These are phyloP conservation scores for Pangasius krempfi DNA, from an alignment of 2,797 vertebrate genomes.

Conservation along the genomic window DNA sequence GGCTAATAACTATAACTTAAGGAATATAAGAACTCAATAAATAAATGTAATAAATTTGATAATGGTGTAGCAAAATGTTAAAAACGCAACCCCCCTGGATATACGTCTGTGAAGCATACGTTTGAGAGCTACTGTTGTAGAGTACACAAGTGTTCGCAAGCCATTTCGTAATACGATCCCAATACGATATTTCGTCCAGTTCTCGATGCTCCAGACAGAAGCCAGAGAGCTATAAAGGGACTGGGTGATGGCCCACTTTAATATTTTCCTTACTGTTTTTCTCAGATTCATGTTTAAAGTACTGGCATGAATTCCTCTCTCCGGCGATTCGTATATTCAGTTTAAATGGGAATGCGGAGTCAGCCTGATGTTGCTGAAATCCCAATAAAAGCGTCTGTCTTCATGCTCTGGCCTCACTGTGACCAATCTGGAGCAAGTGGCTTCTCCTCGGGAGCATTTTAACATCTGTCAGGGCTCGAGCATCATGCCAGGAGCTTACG, in stretches of 20 bases:
- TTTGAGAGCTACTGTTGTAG: background rate
- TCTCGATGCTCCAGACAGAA: background rate
- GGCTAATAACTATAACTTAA: background rate
- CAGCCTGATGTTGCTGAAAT: constrained; percentile 24
- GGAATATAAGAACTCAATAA: background rate
- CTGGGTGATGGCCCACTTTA: background rate
- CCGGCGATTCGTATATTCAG: constrained; percentile 22
- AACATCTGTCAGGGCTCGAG: constrained; percentile 14
- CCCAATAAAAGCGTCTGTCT: constrained; percentile 38
- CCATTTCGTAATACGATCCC: background rate
- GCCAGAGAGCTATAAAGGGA: constrained; percentile 14
- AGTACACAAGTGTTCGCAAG: background rate
- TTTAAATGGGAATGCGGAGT: constrained; percentile 24
- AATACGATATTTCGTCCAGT: background rate
- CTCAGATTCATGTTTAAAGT: constrained; percentile 30
- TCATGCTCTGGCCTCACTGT: background rate
- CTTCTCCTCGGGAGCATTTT: background rate
- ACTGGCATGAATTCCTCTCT: background rate
- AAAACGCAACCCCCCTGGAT: background rate
- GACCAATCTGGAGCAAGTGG: constrained; percentile 7
- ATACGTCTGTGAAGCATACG: too few relatives aligned
- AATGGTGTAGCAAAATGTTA: background rate
- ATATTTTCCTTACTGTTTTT: constrained; percentile 33
- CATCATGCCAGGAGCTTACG: constrained; percentile 11
- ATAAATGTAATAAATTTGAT: background rate